Base-by-base conservation (phyloP, 2,113 vertebrate genomes). In the Pachypanchax playfairii region DNA sequence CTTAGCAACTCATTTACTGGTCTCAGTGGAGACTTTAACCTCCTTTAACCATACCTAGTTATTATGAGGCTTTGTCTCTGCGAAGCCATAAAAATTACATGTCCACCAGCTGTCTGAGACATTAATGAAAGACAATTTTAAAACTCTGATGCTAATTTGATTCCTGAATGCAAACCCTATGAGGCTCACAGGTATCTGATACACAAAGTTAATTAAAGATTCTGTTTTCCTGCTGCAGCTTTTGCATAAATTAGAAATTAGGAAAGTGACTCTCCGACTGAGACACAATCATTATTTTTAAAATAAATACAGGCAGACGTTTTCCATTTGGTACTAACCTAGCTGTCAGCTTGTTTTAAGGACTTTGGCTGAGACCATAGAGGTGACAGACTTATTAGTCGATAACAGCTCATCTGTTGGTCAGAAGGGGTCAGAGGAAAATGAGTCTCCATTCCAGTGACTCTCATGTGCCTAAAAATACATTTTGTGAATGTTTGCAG, bases 401-500 rank as follows among this genome's bases (percentile, higher is more conserved):
- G 41, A 73, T 73, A 79, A 66, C 62, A 15, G 52, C 43, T 78
- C 1, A 5, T 47, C 50, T 61, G 46, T 33, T 52, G 52, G 42
- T 63, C 20, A 6, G n/a, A 3, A 44, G 57, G 35, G 77, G 70
- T 77, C 67, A 68, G 8, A 69, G 51, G 48, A 59, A 58, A 78
- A 59, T 36, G 59, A 50, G 47, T 61, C 48, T 70, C 43, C 20
- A 48, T 62, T 43, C 7, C 69, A 38, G 18, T 0, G 55, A 28
- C n/a, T n/a, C n/a, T n/a, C n/a, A 52, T 46, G 67, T 50, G 70
- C 54, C 39, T 59, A 47, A 52, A 43, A 79, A 65, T 60, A 33
- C 56, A 74, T 59, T 62, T 56, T 15, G 41, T 33, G 31, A 26
- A 62, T 18, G 36, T 33, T 10, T 33, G 31, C 11, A 10, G 11